Evolutionary conservation across 2,113 vertebrate genomes (phyloP).

Genomic region (Zingel zingel): DNA sequence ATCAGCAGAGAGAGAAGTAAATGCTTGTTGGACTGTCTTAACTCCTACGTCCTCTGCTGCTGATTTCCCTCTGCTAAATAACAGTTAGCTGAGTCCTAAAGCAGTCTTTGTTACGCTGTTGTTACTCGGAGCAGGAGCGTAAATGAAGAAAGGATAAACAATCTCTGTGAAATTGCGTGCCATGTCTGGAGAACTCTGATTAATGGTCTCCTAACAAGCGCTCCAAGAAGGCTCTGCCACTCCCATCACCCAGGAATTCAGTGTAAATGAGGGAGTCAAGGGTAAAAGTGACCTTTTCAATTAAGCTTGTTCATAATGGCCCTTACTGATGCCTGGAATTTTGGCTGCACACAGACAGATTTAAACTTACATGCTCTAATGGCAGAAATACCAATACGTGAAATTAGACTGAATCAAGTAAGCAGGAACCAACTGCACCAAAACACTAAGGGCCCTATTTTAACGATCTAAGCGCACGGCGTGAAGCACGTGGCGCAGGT

Average conservation of each 20-base stretch:
- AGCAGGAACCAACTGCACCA: neutral
- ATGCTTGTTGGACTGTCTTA: neutral
- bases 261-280: constrained; percentile 52
- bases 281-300: constrained; percentile 62
- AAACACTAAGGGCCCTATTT: too few species aligned
- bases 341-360: neutral
- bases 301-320: constrained; percentile 28
- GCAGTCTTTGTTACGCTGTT: neutral
- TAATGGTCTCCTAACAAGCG: constrained; percentile 54
- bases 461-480: too few species aligned
- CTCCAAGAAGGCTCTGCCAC: constrained; percentile 34
- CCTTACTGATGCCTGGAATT: neutral
- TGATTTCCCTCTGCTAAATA: neutral
- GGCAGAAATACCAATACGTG: neutral
- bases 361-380: neutral
- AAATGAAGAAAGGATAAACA: constrained; percentile 22
- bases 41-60: neutral
- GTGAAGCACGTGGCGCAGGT: too few species aligned
- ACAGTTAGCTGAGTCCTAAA: neutral
- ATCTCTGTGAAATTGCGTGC: constrained; percentile 36
- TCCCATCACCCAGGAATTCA: constrained; percentile 19
- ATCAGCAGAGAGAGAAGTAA: neutral
- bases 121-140: constrained; percentile 14
- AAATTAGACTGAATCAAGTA: neutral
- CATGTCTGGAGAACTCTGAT: constrained; percentile 51